Conservation (phyloP, 2,797 vertebrate genomes). For the Rhinella marina region DNA sequence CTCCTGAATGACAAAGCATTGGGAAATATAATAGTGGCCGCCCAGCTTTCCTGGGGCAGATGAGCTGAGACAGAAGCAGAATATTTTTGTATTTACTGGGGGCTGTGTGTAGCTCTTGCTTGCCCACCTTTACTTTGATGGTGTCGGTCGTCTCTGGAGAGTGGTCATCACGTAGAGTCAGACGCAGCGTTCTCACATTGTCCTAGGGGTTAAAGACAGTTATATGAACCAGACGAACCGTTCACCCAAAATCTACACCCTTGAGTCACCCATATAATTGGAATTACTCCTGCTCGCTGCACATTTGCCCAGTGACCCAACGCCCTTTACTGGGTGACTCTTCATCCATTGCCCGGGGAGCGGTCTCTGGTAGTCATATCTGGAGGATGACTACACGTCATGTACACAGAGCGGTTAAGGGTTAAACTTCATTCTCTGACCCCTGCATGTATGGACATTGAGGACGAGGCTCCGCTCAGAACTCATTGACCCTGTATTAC, state of each 20-base stretch:
- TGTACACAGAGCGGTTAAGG: background rate
- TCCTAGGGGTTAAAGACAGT: slow-evolving; percentile 72
- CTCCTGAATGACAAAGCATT: too few species aligned
- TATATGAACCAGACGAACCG: background rate
- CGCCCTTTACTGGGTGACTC: background rate
- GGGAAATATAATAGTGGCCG: background rate
- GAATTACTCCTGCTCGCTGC: too few species aligned
- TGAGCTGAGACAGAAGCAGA: background rate
- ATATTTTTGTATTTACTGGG: background rate
- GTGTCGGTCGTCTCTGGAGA: slow-evolving; percentile 66
- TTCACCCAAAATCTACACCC: background rate
- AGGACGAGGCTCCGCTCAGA: too few species aligned
- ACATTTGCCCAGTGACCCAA: background rate
- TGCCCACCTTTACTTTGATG: slow-evolving; percentile 79
- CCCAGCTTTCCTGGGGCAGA: background rate
- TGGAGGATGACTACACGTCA: background rate
- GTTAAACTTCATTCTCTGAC: too few species aligned
- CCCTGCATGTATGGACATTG: too few species aligned
- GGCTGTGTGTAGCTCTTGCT: background rate
- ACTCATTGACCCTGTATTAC: too few species aligned
- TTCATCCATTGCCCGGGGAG: background rate
- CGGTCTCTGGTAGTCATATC: background rate
- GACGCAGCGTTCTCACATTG: slow-evolving; percentile 78
- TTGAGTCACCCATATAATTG: background rate
- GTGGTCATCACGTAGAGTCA: slow-evolving; percentile 82